These are phyloP conservation scores for Lepidochrysops patricia DNA, from an alignment of 2,888 invertebrate species.

Conservation along the genomic window DNA sequence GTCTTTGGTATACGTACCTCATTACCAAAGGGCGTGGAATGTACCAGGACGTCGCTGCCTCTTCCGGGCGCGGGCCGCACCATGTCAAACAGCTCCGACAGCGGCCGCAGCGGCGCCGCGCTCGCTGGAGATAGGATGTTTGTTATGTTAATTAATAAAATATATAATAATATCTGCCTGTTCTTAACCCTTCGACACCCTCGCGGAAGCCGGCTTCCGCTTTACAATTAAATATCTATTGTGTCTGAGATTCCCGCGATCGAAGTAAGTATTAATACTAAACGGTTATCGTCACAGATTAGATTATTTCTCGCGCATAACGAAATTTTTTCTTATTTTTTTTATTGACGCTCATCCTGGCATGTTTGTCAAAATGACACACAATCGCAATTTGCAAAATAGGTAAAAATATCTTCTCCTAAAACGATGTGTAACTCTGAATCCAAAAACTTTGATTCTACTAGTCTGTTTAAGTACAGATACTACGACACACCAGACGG, in stretches of 20 bases:
- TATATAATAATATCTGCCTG: background rate
- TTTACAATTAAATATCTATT: too few relatives aligned
- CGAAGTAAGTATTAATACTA: too few relatives aligned
- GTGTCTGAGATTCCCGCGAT: too few relatives aligned
- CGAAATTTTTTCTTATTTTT: too few relatives aligned
- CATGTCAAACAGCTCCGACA: slow-evolving; percentile 54
- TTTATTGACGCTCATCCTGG: too few relatives aligned
- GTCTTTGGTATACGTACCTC: slow-evolving; percentile 47
- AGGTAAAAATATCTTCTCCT: background rate
- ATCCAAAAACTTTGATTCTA: slow-evolving; percentile 27
- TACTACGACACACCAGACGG: slow-evolving; percentile 63
- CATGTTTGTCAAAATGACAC: too few relatives aligned
- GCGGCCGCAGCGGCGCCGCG: slow-evolving; percentile 45
- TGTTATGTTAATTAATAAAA: too few relatives aligned
- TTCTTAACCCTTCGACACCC: too few relatives aligned
- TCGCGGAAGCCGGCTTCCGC: too few relatives aligned
- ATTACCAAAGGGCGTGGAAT: slow-evolving; percentile 65
- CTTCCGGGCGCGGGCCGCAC: slow-evolving; percentile 51
- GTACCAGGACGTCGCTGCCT: slow-evolving; percentile 50
- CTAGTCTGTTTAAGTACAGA: slow-evolving; percentile 38
- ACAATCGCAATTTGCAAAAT: too few relatives aligned
- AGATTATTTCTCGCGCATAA: too few relatives aligned
- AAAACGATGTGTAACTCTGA: background rate
- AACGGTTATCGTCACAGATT: too few relatives aligned
- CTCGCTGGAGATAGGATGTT: slow-evolving; percentile 30